Base-by-base conservation (phyloP, 2,888 invertebrate genomes). In the Ormia ochracea region DNA sequence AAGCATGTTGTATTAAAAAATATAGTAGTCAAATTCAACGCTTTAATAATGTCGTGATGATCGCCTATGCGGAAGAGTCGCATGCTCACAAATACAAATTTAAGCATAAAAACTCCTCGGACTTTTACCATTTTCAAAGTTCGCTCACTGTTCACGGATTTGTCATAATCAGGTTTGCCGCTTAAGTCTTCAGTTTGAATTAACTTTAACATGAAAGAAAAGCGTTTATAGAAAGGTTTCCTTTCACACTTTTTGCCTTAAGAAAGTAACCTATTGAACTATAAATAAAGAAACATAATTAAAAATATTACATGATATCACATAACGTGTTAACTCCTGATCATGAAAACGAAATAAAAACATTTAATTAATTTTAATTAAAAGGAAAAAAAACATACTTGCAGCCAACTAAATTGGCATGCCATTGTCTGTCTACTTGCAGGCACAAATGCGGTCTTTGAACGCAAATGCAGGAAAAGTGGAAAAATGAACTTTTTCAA, bases 191-290 rank as follows among this genome's bases (percentile, higher is more conserved):
- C 63, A 63, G 72, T 54, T 63, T 45, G 23, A 0, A 23, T 1
- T 31, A 0, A 2, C 6, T 21, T 26, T 65, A 19, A 2, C 21
- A n/a, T 9, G 12, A 14, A 5, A 52, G 17, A 23, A 21, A 6
- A 23, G 23, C 9, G 23, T 6, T 14, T 7, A 48, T 14, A n/a
- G 10, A 33, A 56, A 45, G n/a, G 9, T 56, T 41, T 23, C 17
- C 38, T 38, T 66, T 1, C 23, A 45, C 12, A 12, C 0, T 26
- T 50, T 61, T 12, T 41, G 12, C 5, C 9, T 6, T 52, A 59
- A 61, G 68, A 69, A 76, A 69, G 69, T 63, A 69, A 69, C 76
- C 76, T 76, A 69, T 76, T 76, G 76, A 69, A 76, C 63, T 69
- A 66, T 4, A 52, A 76, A 76, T 36, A 36, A n/a, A 17, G 21